Percentiles rank a stretch among this genome's conserved stretches.
Evolutionary conservation across 2,797 vertebrate species (phyloP).

Genomic region (Cheirogaleus major): DNA sequence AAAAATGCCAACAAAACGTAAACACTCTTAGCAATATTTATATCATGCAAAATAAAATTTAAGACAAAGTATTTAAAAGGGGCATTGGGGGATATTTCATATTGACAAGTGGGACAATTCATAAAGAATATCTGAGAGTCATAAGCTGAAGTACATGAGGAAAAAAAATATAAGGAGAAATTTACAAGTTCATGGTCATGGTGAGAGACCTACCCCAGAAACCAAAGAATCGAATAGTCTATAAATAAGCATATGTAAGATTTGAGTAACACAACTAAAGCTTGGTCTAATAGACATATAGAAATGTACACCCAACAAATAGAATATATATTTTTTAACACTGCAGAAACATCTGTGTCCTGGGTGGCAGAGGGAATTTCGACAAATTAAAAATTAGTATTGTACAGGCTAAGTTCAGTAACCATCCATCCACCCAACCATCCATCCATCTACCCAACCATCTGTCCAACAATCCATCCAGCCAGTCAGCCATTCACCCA

Average conservation of each 20-base stretch:
- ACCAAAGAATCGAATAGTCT: no score
- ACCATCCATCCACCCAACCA: no score
- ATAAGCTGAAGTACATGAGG: not conserved
- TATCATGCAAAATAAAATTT: not conserved
- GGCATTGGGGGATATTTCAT: not conserved
- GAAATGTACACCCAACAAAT: not conserved
- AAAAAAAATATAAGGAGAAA: not conserved
- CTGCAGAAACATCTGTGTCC: not conserved
- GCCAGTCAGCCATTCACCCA: no score
- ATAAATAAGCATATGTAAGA: not conserved
- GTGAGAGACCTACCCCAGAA: not conserved
- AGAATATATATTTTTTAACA: no score
- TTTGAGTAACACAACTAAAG: not conserved
- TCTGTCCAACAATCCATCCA: no score
- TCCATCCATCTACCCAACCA: no score
- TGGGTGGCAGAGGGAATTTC: not conserved
- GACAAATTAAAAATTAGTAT: not conserved
- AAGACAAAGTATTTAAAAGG: not conserved
- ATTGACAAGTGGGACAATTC: not conserved
- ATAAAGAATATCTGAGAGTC: fast-evolving
- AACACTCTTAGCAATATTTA: not conserved
- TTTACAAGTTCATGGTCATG: fast-evolving
- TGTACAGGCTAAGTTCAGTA: not conserved
- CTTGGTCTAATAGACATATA: not conserved
- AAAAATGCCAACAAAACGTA: not conserved